Evolutionary conservation across 2,797 vertebrate genomes (phyloP).

Genomic region (Xiphophorus birchmanni): DNA sequence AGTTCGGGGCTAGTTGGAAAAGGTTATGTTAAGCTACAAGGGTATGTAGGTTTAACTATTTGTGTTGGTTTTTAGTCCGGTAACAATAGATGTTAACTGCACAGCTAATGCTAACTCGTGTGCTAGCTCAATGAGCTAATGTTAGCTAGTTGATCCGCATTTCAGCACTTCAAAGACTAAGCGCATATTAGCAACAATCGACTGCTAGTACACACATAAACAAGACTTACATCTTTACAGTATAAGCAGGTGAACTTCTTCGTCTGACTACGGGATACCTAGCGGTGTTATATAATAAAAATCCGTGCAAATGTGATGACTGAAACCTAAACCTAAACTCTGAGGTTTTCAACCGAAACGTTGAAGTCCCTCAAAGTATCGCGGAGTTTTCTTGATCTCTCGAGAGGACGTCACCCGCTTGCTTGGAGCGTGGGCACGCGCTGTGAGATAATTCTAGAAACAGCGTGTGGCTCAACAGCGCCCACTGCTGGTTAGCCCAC

Average conservation of each 20-base stretch:
- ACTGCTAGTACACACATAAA: slow-evolving; percentile 2
- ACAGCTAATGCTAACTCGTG: slow-evolving; percentile 61
- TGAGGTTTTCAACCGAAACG: slow-evolving; percentile 21
- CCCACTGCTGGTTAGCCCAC: slow-evolving; percentile 14
- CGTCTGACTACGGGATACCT: slow-evolving; percentile 20
- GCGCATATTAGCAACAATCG: not conserved
- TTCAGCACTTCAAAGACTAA: slow-evolving; percentile 5
- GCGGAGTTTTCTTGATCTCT: slow-evolving; percentile 62
- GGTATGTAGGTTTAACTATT: not conserved
- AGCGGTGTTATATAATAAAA: slow-evolving; percentile 1
- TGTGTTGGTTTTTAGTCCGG: not conserved
- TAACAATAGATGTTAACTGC: slow-evolving; percentile 3
- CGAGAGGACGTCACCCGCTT: slow-evolving; percentile 37
- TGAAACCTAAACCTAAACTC: slow-evolving; percentile 59
- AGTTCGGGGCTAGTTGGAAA: no score
- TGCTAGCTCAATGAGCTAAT: slow-evolving; percentile 54
- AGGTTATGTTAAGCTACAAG: not conserved
- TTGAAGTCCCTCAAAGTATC: slow-evolving; percentile 39
- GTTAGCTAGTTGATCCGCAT: slow-evolving; percentile 33
- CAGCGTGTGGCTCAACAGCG: not conserved
- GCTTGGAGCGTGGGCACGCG: slow-evolving; percentile 5
- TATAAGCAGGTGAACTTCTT: slow-evolving; percentile 35
- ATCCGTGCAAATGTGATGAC: slow-evolving; percentile 27
- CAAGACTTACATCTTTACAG: slow-evolving; percentile 70
- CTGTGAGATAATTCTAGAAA: slow-evolving; percentile 49